phyloP scores from a whole-genome alignment of 2,113 vertebrate species.

The Cyphomyrus discorhynchus region DNA sequence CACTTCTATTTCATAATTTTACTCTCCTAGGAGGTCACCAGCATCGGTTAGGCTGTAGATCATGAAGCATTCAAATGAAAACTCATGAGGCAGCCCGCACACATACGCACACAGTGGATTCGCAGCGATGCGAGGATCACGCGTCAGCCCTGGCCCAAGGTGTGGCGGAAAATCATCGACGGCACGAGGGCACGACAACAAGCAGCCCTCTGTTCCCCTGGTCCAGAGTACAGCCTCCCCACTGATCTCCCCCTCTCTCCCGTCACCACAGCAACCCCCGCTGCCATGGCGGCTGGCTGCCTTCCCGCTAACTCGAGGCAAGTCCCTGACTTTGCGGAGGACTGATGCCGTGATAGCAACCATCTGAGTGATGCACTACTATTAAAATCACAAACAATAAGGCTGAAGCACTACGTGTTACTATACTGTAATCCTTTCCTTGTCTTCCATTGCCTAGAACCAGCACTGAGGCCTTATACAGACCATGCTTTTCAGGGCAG shows the following conservation, averaged over 20 bases:
- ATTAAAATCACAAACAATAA: background rate
- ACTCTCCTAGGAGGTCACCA: background rate
- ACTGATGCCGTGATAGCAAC: background rate
- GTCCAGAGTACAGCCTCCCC: background rate
- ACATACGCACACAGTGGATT: too few species aligned
- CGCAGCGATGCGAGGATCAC: background rate
- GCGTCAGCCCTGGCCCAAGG: background rate
- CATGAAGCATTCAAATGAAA: background rate
- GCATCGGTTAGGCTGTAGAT: background rate
- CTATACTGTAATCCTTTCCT: background rate
- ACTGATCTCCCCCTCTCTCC: slow-evolving; percentile 4
- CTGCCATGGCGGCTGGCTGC: background rate
- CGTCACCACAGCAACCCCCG: background rate
- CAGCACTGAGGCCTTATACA: background rate
- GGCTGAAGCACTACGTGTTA: background rate
- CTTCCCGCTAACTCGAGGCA: background rate
- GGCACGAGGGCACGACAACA: background rate
- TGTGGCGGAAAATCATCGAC: background rate
- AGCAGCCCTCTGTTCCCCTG: slow-evolving; percentile 13
- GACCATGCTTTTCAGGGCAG: background rate
- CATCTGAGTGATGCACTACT: background rate
- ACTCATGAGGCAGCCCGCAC: background rate
- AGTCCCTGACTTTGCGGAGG: background rate
- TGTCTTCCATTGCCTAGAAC: background rate
- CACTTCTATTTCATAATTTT: background rate